Evolutionary conservation across 2,113 vertebrate species (phyloP).

Genomic region (Tamias sibiricus): DNA sequence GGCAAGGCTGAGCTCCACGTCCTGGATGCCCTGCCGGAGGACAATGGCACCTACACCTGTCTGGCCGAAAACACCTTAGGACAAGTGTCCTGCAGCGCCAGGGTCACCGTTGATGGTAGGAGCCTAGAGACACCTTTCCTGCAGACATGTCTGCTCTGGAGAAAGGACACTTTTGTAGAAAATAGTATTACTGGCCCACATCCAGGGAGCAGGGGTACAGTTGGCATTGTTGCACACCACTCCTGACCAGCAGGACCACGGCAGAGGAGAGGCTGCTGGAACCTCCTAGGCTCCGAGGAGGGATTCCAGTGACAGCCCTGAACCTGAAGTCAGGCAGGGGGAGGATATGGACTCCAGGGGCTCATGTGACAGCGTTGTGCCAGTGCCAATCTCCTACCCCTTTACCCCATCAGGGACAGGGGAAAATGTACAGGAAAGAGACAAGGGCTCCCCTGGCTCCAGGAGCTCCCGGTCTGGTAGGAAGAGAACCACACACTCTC

Average conservation of each 20-base stretch:
- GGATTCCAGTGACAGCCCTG: background rate
- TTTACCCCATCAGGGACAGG: background rate
- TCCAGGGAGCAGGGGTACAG: background rate
- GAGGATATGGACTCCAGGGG: background rate
- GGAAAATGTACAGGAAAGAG: background rate
- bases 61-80: constrained; percentile 89
- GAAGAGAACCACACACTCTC: background rate
- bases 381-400: too few relatives aligned
- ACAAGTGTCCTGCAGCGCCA: constrained; percentile 88
- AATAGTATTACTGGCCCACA: background rate
- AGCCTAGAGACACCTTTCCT: background rate
- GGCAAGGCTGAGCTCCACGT: constrained; percentile 87
- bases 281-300: background rate
- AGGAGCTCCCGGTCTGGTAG: background rate
- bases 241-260: too few relatives aligned
- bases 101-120: constrained; percentile 90
- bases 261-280: background rate
- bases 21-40: constrained; percentile 88
- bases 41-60: constrained; percentile 90
- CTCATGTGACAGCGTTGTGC: background rate
- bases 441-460: background rate
- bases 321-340: background rate
- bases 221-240: background rate
- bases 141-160: background rate
- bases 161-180: background rate